Percentiles rank a stretch among this genome's conserved stretches.
These are phyloP conservation scores for Drosophila vallismaia DNA, from an alignment of 2,888 invertebrate species.

Conservation along the genomic window DNA sequence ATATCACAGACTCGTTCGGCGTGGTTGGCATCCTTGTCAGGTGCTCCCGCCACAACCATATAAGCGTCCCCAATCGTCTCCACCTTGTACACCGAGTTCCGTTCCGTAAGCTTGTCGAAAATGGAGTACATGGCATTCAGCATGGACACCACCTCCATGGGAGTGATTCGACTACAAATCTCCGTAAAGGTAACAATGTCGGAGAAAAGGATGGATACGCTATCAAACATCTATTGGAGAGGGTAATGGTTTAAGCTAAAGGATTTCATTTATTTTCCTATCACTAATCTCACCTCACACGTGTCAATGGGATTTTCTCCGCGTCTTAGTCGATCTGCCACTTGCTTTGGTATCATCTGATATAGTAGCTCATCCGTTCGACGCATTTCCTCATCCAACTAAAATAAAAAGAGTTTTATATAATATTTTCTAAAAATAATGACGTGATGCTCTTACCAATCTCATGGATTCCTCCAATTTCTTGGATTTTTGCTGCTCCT, in stretches of 20 bases:
- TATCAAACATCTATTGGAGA: constrained; percentile 93
- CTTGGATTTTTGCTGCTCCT: constrained; percentile 98
- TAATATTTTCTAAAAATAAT: too few relatives aligned
- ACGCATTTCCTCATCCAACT: constrained; percentile 97
- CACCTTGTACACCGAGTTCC: constrained; percentile 97
- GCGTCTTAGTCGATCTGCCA: constrained; percentile 95
- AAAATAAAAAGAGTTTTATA: constrained; percentile 75
- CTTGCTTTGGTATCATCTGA: constrained; percentile 99
- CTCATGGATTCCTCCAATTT: constrained; percentile 98
- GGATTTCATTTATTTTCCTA: neutral
- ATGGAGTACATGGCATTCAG: constrained; percentile 99
- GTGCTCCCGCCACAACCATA: constrained; percentile 98
- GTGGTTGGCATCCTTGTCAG: constrained; percentile 94
- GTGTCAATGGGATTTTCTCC: constrained; percentile 99
- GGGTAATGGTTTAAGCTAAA: neutral
- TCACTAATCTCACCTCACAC: constrained; percentile 90
- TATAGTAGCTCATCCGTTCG: constrained; percentile 97
- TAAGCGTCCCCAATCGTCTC: constrained; percentile 99
- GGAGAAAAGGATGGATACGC: constrained; percentile 97
- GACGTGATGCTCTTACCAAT: constrained; percentile 10
- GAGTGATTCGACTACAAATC: constrained; percentile 97
- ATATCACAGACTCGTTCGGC: constrained; percentile 96
- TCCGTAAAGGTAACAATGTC: constrained; percentile 99
- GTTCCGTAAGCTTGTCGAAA: constrained; percentile 96
- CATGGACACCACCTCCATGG: constrained; percentile 99